These are phyloP conservation scores for Nothura maculosa DNA, from an alignment of 2,797 vertebrate genomes.

Conservation along the genomic window DNA sequence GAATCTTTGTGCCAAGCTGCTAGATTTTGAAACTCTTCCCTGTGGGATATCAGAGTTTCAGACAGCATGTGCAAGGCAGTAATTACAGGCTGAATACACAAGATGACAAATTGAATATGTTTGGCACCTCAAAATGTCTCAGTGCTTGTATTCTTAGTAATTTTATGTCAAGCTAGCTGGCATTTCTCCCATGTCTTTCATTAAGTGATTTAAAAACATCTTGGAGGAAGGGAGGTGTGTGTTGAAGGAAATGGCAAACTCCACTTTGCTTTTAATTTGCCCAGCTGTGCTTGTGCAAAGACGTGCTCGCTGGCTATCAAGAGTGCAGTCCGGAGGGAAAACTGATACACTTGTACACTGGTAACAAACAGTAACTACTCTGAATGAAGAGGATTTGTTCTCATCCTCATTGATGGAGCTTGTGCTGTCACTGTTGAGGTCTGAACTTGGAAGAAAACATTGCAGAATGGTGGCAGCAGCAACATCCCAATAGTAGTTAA, in stretches of 20 bases:
- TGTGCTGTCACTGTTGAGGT: background rate
- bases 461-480: background rate
- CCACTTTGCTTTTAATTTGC: background rate
- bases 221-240: rapidly evolving
- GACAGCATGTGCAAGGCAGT: background rate
- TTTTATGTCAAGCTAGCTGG: background rate
- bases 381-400: background rate
- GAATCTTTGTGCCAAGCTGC: background rate
- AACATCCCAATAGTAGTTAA: background rate
- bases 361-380: background rate
- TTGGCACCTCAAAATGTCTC: background rate
- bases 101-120: background rate
- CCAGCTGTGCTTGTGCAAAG: background rate
- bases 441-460: background rate
- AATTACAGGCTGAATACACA: background rate
- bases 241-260: background rate
- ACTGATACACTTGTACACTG: background rate
- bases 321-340: background rate
- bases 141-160: background rate
- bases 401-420: no score
- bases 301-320: background rate
- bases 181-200: background rate
- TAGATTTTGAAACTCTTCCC: background rate
- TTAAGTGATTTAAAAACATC: background rate
- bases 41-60: background rate